Evolutionary conservation across 2,797 vertebrate species (phyloP), one percentile per base, ranked within the genome.

Genomic region (Periophthalmus magnuspinnatus): DNA sequence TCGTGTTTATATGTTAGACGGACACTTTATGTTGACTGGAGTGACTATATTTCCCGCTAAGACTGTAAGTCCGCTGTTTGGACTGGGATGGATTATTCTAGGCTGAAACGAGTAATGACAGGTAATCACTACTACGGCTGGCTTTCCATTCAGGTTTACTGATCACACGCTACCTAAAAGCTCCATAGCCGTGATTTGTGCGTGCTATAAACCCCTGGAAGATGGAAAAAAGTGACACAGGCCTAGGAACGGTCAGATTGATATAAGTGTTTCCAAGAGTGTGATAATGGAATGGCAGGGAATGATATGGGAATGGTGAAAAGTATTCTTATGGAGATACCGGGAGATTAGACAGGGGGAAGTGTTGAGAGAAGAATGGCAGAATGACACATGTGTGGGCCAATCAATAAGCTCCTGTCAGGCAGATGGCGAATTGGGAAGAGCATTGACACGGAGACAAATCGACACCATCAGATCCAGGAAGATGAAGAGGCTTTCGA

Each of bases 351-450:
- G 82, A 79, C 72, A 69, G 81, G 72, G 82, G 74, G 76, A 45
- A 41, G 69, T 63, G 79, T 69, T 45, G 82, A 87, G 79, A 34
- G 58, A 36, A 86, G 84, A 87, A 67, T 71, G 84, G 69, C 81
- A 81, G 88, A 92, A 81, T 81, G 85, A 86, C 88, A 86, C 87
- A 83, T 81, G 87, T 81, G 83, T 63, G 71, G 81, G 84, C 89
- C 90, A 90, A 91, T 92, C 91, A 87, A 92, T 92, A 91, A 87
- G 71, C 80, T 76, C 73, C 74, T 86, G 89, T 90, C 89, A 82
- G 87, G 81, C 85, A 87, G 89, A 90, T 90, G 90, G 91, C 86
- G 89, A 92, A 92, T 90, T 90, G 88, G 89, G 91, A 90, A 92
- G 86, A 77, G 75, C 76, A 69, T 55, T 90, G 89, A 91, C 91